These are phyloP conservation scores for Sebastes diploproa DNA, from an alignment of 2,797 vertebrate genomes.

Conservation along the genomic window DNA sequence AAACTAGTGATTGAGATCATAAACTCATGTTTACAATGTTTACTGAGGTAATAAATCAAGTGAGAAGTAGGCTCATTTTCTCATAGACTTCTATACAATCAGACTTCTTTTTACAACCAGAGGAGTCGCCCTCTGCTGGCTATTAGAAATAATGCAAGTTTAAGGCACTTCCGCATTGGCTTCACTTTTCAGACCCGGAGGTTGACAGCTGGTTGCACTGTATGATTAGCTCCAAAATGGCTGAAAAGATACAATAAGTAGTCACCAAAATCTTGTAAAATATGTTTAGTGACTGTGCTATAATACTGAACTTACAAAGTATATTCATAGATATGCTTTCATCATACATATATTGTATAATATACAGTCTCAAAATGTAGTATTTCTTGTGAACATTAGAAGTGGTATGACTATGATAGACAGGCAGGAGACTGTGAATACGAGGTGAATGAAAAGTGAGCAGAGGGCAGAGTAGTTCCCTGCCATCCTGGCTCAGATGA, in stretches of 20 bases:
- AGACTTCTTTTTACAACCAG: too few relatives aligned
- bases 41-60: too few relatives aligned
- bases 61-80: too few relatives aligned
- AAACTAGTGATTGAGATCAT: too few relatives aligned
- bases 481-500: conserved; percentile 33
- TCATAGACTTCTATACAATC: too few relatives aligned
- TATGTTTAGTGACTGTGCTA: neutral
- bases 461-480: conserved; percentile 12
- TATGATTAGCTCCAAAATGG: conserved; percentile 31
- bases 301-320: neutral
- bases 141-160: neutral
- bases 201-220: neutral
- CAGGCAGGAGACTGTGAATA: neutral
- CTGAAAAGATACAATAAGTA: neutral
- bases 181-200: neutral
- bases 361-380: neutral
- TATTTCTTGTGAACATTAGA: conserved; percentile 4
- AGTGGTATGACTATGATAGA: neutral
- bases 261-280: neutral
- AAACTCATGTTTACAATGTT: too few relatives aligned
- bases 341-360: neutral
- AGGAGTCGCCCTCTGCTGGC: too few relatives aligned
- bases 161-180: neutral
- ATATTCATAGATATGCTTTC: neutral
- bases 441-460: conserved; percentile 27